phyloP scores from a whole-genome alignment of 2,113 vertebrate genomes.

The Galeopterus variegatus region DNA sequence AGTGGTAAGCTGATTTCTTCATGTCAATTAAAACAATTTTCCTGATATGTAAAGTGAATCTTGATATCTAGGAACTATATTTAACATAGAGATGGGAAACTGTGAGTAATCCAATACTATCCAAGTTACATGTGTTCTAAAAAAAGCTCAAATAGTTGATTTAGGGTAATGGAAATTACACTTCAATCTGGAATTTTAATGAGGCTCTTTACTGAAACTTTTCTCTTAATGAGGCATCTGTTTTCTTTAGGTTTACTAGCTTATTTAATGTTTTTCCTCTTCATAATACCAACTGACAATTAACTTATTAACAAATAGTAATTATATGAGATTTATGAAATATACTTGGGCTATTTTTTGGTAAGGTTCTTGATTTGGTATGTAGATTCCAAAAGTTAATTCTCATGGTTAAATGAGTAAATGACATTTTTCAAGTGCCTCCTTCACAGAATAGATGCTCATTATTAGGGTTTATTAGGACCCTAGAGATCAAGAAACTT shows the following conservation, averaged over 20 bases:
- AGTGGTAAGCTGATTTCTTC: neutral
- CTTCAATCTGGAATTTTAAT: conserved; percentile 36
- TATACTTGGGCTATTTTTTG: conserved; percentile 14
- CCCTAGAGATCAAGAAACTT: neutral
- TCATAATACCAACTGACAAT: conserved; percentile 42
- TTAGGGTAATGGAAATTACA: conserved; percentile 62
- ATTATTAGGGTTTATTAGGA: neutral
- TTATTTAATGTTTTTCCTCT: conserved; percentile 48
- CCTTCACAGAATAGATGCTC: neutral
- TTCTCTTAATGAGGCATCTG: neutral
- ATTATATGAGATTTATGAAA: conserved; percentile 38
- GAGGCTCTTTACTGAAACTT: conserved; percentile 41
- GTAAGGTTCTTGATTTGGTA: conserved; percentile 60
- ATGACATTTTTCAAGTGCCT: neutral
- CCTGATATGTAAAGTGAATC: conserved; percentile 70
- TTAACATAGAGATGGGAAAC: conserved; percentile 52
- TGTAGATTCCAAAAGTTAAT: neutral
- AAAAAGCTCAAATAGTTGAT: conserved; percentile 19
- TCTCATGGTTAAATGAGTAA: neutral
- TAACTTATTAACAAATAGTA: conserved; percentile 20
- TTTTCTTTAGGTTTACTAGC: conserved; percentile 62
- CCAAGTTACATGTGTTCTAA: conserved; percentile 34
- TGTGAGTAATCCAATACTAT: conserved; percentile 33
- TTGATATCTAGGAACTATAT: conserved; percentile 46
- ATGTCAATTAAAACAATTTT: conserved; percentile 62